Percentiles rank a stretch among this genome's conserved stretches.
Conservation (phyloP, 2,797 vertebrate genomes). For the Enteromius treurensis region DNA sequence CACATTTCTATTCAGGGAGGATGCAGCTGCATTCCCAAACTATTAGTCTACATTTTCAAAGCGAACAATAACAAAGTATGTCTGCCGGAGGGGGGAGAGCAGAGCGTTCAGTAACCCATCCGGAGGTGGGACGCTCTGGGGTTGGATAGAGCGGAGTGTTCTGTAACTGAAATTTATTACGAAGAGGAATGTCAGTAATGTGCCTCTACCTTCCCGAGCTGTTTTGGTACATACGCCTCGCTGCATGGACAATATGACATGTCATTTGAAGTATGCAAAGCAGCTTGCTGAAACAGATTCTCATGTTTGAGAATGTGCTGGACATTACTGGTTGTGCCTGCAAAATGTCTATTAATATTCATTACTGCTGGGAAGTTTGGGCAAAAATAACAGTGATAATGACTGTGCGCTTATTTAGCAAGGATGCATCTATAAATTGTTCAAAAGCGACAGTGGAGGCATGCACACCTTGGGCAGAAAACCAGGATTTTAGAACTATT, state of each 20-base stretch:
- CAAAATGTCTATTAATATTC: background rate
- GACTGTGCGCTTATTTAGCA: no score
- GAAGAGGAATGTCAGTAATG: conserved; percentile 33
- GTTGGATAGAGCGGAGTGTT: conserved; percentile 24
- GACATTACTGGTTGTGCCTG: background rate
- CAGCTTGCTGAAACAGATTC: background rate
- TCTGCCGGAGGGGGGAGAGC: background rate
- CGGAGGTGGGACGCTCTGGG: background rate
- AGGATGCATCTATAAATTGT: background rate
- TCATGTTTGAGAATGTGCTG: background rate
- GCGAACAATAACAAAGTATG: conserved; percentile 20
- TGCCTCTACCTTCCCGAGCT: conserved; percentile 5
- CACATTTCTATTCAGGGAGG: conserved; percentile 38
- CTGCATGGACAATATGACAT: conserved; percentile 20
- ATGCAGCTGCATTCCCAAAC: conserved; percentile 49
- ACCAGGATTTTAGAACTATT: background rate
- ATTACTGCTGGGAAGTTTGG: background rate
- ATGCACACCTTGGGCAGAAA: background rate
- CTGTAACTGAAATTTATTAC: conserved; percentile 22
- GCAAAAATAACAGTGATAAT: no score
- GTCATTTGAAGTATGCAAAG: conserved; percentile 14
- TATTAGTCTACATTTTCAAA: conserved; percentile 45
- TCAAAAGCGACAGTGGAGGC: background rate
- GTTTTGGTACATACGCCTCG: conserved; percentile 21
- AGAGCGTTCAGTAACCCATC: conserved; percentile 1